Evolutionary conservation across 2,888 invertebrate species (phyloP).

Genomic region (Calameuta pallipes): DNA sequence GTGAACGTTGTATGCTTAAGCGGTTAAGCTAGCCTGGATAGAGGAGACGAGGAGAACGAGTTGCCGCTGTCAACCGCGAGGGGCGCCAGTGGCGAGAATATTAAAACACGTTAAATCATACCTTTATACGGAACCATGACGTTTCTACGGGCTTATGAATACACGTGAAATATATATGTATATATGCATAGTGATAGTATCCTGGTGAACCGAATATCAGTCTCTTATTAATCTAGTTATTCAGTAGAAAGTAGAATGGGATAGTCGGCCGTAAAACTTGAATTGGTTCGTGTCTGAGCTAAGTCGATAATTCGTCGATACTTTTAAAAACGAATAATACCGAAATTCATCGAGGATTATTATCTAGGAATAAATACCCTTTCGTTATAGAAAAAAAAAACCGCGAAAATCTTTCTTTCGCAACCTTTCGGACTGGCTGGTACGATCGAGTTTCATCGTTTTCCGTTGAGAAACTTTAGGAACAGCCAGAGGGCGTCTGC

Average conservation of each 20-base stretch:
- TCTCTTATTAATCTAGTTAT: slow-evolving; percentile 11
- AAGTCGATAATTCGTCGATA: not conserved
- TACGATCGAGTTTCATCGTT: not conserved
- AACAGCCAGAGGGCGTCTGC: not conserved
- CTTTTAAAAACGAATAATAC: not conserved
- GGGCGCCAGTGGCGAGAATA: not conserved
- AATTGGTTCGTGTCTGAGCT: not conserved
- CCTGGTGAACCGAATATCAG: slow-evolving; percentile 11
- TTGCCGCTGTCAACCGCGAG: not conserved
- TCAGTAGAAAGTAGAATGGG: slow-evolving; percentile 13
- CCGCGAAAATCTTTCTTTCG: not conserved
- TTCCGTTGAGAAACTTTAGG: not conserved
- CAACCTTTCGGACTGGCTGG: too few species aligned
- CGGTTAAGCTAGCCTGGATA: not conserved
- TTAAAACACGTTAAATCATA: not conserved
- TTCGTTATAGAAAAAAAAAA: not conserved
- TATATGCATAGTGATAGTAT: not conserved
- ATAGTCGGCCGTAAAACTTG: slow-evolving; percentile 12
- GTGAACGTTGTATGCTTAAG: slow-evolving; percentile 9
- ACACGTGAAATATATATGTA: not conserved
- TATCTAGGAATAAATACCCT: not conserved
- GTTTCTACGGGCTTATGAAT: not conserved
- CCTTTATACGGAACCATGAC: not conserved
- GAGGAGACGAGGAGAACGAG: not conserved
- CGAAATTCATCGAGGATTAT: not conserved